Evolutionary conservation across 2,113 vertebrate species (phyloP).

Genomic region (Gymnocephalus cernua): DNA sequence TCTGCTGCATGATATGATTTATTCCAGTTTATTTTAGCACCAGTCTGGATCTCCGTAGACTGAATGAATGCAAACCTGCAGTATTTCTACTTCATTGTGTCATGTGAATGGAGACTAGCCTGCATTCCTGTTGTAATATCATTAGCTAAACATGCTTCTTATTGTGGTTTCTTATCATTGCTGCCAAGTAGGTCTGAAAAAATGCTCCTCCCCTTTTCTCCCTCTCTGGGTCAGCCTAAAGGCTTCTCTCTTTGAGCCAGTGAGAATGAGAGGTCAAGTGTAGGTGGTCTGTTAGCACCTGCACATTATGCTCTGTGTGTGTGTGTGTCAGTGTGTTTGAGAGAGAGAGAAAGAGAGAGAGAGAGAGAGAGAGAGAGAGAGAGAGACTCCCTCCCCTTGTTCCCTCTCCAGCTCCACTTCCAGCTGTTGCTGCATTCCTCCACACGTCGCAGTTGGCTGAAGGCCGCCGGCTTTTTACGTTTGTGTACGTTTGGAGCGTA

Average conservation of each 20-base stretch:
- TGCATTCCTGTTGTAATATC: constrained; percentile 56
- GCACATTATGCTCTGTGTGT: constrained; percentile 43
- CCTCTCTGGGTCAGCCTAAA: constrained; percentile 11
- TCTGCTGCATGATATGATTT: background rate
- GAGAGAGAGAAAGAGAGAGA: constrained; percentile 19
- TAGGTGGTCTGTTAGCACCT: constrained; percentile 72
- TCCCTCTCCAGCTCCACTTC: constrained; percentile 62
- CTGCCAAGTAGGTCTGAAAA: constrained; percentile 34
- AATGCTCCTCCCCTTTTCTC: constrained; percentile 8
- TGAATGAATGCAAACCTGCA: background rate
- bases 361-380: constrained; percentile 40
- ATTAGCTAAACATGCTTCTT: constrained; percentile 51
- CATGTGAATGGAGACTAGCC: constrained; percentile 20
- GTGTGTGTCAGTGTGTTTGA: constrained; percentile 18
- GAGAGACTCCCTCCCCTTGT: constrained; percentile 64
- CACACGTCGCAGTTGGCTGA: constrained; percentile 56
- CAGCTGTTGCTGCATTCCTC: constrained; percentile 79
- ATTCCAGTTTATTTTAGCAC: background rate
- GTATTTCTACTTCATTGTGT: constrained; percentile 10
- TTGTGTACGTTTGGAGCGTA: constrained; percentile 34
- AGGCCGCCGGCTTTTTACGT: constrained; percentile 29
- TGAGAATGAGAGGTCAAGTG: constrained; percentile 63
- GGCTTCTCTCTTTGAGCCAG: constrained; percentile 36
- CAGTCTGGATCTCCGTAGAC: background rate
- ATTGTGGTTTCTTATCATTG: constrained; percentile 42